Conservation (phyloP, 2,888 invertebrate species). For the Calephelis perditalis region DNA sequence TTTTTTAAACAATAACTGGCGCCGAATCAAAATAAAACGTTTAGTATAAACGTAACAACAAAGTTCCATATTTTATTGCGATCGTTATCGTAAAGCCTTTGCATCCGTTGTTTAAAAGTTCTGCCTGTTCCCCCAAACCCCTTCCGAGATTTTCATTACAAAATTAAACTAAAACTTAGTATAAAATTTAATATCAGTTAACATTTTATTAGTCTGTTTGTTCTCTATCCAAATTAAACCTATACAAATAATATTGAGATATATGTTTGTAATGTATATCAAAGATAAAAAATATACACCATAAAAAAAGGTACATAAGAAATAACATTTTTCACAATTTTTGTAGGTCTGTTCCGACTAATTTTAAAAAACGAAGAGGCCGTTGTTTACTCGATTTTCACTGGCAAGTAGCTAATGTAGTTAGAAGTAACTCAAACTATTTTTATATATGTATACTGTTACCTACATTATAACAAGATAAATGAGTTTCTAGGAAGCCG, state of each 20-base stretch:
- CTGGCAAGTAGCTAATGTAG: no score
- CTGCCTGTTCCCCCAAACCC: constrained; percentile 47
- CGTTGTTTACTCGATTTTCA: no score
- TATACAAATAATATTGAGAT: background rate
- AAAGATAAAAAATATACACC: no score
- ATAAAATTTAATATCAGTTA: constrained; percentile 19
- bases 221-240: background rate
- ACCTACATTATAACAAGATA: no score
- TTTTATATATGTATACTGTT: no score
- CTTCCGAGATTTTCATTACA: constrained; percentile 63
- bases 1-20: constrained; percentile 48
- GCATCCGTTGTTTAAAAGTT: constrained; percentile 63
- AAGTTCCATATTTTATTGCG: constrained; percentile 77
- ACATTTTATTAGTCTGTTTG: constrained; percentile 3
- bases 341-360: no score
- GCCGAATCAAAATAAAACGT: constrained; percentile 71
- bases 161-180: constrained; percentile 56
- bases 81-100: constrained; percentile 71
- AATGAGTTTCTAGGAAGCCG: no score
- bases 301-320: no score
- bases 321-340: no score
- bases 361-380: no score
- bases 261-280: no score
- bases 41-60: constrained; percentile 67
- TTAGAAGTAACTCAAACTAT: no score